A percentile compares a stretch with the other conserved stretches of the same genome.
Conservation (phyloP, 2,888 invertebrate species). For the Quadroppia sp. region DNA sequence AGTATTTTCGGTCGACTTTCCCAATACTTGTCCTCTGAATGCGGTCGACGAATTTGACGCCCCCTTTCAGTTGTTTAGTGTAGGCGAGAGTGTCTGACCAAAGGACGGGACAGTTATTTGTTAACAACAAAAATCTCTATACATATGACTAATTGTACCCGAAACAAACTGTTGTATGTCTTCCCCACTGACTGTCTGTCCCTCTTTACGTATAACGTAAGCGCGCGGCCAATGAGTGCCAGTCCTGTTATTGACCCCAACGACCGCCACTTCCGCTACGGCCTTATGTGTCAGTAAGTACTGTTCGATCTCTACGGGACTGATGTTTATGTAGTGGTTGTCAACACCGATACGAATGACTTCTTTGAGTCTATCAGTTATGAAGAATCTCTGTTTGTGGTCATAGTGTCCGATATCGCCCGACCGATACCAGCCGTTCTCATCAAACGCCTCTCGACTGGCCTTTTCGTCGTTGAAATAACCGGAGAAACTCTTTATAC, state of each 20-base stretch:
- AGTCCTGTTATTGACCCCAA: slow-evolving; percentile 21
- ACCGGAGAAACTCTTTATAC: slow-evolving; percentile 58
- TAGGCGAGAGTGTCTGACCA: slow-evolving; percentile 14
- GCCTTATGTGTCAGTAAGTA: slow-evolving; percentile 19
- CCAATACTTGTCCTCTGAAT: slow-evolving; percentile 3
- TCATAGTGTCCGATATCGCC: slow-evolving; percentile 2
- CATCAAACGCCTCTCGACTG: background rate
- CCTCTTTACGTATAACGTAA: slow-evolving; percentile 3
- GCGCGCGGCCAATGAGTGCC: slow-evolving; percentile 23
- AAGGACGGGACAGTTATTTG: no score
- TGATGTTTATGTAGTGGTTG: background rate
- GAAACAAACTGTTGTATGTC: background rate
- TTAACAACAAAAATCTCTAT: no score
- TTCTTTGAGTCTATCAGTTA: slow-evolving; percentile 14
- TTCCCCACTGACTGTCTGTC: slow-evolving; percentile 16
- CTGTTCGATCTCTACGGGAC: slow-evolving; percentile 25
- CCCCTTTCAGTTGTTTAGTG: slow-evolving; percentile 15
- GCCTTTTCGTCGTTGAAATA: slow-evolving; percentile 55
- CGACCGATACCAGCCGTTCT: background rate
- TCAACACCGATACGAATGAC: background rate
- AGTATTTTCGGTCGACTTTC: no score
- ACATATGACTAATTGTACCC: no score
- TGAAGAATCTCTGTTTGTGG: background rate
- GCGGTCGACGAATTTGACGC: background rate
- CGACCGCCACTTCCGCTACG: slow-evolving; percentile 36